Base-by-base conservation (phyloP, 2,113 vertebrate genomes). In the Catharus bicknelli region DNA sequence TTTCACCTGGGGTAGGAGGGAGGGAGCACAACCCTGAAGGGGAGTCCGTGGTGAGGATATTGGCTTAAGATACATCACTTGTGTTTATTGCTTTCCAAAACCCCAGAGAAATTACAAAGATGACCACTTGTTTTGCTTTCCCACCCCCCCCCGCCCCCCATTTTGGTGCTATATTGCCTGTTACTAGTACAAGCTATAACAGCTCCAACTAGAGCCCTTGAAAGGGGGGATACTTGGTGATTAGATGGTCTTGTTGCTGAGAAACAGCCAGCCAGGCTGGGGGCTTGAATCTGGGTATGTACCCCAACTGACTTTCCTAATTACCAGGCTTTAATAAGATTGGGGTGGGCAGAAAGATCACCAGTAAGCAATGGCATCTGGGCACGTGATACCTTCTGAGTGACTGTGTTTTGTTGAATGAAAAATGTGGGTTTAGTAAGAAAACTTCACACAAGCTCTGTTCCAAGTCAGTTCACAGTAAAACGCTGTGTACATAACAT, bases 391-490 rank as follows among this genome's bases (percentile, higher is more conserved):
- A 54, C 17, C 38, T 89, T 79, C 57, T 32, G 42, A 67, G 26
- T 29, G 19, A 45, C n/a, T 57, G 38, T 5, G 23, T 75, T 92
- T 63, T 78, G 42, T 63, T 92, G 64, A 78, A 70, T 62, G 63
- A 86, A 85, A 91, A 77, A 83, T 38, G n/a, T 38, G 50, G 57
- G 27, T 53, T 83, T 58, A 67, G 63, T 54, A 73, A 69, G 85
- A 79, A 85, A 61, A 83, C 16, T 69, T 88, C 4, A 1, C 29
- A n/a, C 30, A 45, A 80, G 54, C 72, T 69, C 50, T 58, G 63
- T 79, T 92, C 77, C 75, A 89, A 69, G 29, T 73, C 54, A 62
- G 17, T 90, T 95, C 81, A 69, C 74, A 62, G 58, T 69, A 73
- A 80, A 85, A 85, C 1, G 4, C n/a, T 85, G 64, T 74, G 74